Evolutionary conservation across 2,113 vertebrate species (phyloP).

Genomic region (Caranx melampygus): DNA sequence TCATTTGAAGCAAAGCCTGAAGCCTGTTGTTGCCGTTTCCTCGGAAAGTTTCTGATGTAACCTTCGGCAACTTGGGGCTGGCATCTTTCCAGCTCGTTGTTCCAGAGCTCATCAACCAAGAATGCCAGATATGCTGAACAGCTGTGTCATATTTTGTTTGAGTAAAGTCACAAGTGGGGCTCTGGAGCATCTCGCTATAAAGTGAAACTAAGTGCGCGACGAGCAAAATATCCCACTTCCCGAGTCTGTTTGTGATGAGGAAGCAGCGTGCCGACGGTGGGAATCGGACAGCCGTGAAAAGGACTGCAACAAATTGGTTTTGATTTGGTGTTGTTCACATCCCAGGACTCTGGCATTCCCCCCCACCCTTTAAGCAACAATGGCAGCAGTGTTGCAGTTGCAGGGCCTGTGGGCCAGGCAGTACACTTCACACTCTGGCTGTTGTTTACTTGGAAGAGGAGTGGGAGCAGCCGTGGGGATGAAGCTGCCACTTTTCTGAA

Average conservation of each 20-base stretch:
- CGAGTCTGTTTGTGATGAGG: not conserved
- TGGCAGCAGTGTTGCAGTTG: conserved; percentile 65
- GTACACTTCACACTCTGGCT: conserved; percentile 63
- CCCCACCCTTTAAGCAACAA: conserved; percentile 69
- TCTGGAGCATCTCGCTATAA: not conserved
- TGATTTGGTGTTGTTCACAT: conserved; percentile 54
- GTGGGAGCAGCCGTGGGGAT: conserved; percentile 43
- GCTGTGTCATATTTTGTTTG: conserved; percentile 2
- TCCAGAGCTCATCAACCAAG: not conserved
- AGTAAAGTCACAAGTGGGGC: not conserved
- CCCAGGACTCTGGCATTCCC: conserved; percentile 54
- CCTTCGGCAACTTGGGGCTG: conserved; percentile 9
- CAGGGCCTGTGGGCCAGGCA: conserved; percentile 42
- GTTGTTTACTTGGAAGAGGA: conserved; percentile 69
- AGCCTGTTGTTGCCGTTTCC: not conserved
- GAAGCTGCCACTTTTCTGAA: conserved; percentile 39
- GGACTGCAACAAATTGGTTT: conserved; percentile 59
- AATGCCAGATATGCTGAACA: not conserved
- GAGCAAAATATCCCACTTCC: not conserved
- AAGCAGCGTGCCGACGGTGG: conserved; percentile 1
- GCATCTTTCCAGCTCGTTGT: conserved; percentile 22
- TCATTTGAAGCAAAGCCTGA: conserved; percentile 1
- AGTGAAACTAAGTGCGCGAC: not conserved
- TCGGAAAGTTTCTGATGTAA: conserved; percentile 33
- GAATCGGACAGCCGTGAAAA: conserved; percentile 44